phyloP scores from a whole-genome alignment of 2,888 invertebrate genomes.

The Pristionchus exspectatus region DNA sequence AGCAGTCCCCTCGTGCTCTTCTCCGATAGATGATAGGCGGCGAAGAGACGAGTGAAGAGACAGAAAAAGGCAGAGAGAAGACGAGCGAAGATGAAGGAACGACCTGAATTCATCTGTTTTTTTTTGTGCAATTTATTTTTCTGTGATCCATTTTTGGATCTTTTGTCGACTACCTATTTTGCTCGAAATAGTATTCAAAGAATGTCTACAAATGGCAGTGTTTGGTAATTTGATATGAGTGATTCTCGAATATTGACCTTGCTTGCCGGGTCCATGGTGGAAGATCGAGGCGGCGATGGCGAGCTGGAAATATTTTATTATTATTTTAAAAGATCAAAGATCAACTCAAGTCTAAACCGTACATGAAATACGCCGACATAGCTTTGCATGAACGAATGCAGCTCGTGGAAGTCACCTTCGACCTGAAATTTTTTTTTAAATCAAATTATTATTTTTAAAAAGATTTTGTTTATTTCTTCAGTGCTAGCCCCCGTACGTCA shows the following conservation, averaged over 20 bases:
- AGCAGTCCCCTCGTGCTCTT: constrained; percentile 69
- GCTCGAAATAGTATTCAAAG: too few relatives aligned
- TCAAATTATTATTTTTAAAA: not conserved
- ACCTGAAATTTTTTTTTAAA: constrained; percentile 58
- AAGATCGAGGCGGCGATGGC: constrained; percentile 19
- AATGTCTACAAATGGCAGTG: too few relatives aligned
- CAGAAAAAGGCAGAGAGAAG: constrained; percentile 69
- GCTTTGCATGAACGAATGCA: constrained; percentile 70
- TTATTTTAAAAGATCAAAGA: not conserved
- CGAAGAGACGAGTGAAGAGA: constrained; percentile 69
- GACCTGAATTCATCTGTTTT: too few relatives aligned
- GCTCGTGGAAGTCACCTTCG: constrained; percentile 64
- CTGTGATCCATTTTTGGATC: too few relatives aligned
- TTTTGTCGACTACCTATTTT: too few relatives aligned
- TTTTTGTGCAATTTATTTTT: too few relatives aligned
- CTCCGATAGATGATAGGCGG: constrained; percentile 69
- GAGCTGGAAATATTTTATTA: not conserved
- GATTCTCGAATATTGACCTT: not conserved
- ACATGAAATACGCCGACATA: constrained; percentile 71
- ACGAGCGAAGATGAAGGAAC: constrained; percentile 66
- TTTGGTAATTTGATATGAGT: too few relatives aligned
- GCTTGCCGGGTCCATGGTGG: constrained; percentile 37
- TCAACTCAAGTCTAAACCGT: constrained; percentile 11
- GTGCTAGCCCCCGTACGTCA: not conserved
- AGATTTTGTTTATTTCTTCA: not conserved